Evolutionary conservation across 2,797 vertebrate species (phyloP), one percentile per base, ranked within the genome.

Genomic region (Sebastes alutus): DNA sequence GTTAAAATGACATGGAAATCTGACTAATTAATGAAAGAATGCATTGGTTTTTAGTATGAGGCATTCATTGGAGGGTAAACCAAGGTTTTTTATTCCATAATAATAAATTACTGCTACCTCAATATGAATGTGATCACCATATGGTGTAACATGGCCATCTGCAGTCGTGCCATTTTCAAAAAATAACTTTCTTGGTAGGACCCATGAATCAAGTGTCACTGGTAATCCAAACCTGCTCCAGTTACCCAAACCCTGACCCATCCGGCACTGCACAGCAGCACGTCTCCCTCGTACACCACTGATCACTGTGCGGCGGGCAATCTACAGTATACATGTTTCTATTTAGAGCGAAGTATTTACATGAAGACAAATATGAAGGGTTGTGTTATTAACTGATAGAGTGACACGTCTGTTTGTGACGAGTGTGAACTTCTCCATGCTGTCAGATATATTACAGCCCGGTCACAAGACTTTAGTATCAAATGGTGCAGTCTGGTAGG

Each of bases 341-440:
- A 87, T 92, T 90, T 88, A 90, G 79, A 84, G 38, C 4, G 13
- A 62, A 18, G 77, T 46, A 81, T 80, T 74, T 85, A 82, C 72
- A 82, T 76, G 42, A 77, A 32, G 63, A 82, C 32, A 54, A 58
- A 42, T 7, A 46, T 1, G 29, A 58, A 49, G 16, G 23, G 23
- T 67, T n/a, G 25, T 61, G 67, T 72, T 75, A 74, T 76, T 8
- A 59, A 70, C 29, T 35, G 35, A 35, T 13, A 5, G 38, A 72
- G 70, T 49, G 29, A 46, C 38, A 52, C 20, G 3, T 73, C 38
- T 16, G 23, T 49, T 77, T 60, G 22, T 14, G 58, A 84, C 35
- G 29, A 68, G 14, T 5, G 10, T 32, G 5, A 30, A 20, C 23
- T 46, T 25, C 61, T 61, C 27, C 22, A 72, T 20, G 61, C 29